Evolutionary conservation across 1,140 invertebrate genomes (phyloP).

Genomic region (Camponotus floridanus): DNA sequence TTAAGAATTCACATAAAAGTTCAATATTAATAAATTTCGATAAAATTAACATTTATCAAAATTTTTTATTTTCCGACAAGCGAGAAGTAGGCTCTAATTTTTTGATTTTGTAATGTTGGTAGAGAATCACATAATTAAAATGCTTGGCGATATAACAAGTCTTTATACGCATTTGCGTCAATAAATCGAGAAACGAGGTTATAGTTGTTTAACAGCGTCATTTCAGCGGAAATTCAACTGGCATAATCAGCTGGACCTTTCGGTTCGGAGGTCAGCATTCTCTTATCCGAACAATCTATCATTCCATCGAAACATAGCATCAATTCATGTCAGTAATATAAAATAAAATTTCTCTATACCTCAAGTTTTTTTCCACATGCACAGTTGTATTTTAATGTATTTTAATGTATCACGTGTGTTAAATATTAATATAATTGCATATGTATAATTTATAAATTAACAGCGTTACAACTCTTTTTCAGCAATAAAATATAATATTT

Average conservation of each 20-base stretch:
- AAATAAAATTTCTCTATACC: constrained; percentile 2
- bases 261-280: constrained; percentile 58
- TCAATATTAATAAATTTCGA: background rate
- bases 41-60: background rate
- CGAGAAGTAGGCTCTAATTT: background rate
- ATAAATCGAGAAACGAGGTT: constrained; percentile 48
- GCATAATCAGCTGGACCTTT: constrained; percentile 60
- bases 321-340: background rate
- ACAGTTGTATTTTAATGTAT: background rate
- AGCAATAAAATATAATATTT: background rate
- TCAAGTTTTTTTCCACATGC: background rate
- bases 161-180: constrained; percentile 57
- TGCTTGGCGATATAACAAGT: constrained; percentile 16
- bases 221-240: constrained; percentile 27
- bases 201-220: constrained; percentile 46
- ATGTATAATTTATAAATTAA: constrained; percentile 8
- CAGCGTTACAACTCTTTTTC: background rate
- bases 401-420: background rate
- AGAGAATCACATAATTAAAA: constrained; percentile 9
- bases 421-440: background rate
- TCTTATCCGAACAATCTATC: constrained; percentile 12
- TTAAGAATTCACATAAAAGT: background rate
- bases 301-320: background rate
- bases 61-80: background rate
- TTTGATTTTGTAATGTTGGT: background rate